Conservation (phyloP, 2,797 vertebrate species). For the Acrossocheilus fasciatus region DNA sequence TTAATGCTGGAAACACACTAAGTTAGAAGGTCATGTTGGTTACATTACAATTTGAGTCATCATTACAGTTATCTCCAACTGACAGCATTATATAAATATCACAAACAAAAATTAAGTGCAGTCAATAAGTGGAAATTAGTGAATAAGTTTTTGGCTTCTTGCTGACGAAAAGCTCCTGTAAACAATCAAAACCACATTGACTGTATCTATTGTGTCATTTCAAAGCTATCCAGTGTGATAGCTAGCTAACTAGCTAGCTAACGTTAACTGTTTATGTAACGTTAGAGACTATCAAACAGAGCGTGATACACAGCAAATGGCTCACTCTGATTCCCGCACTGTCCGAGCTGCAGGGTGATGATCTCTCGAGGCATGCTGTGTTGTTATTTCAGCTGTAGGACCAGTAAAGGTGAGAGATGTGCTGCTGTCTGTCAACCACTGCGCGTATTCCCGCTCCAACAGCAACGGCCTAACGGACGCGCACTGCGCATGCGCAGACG, state of each 20-base stretch:
- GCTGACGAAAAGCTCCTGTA: neutral
- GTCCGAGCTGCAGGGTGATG: slow-evolving; percentile 95
- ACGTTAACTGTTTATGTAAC: neutral
- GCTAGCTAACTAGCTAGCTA: slow-evolving; percentile 23
- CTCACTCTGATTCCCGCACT: slow-evolving; percentile 97
- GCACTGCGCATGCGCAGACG: slow-evolving; percentile 26
- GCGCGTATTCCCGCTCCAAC: slow-evolving; percentile 36
- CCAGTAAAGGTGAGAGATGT: slow-evolving; percentile 1
- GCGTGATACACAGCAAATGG: neutral
- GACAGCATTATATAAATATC: neutral
- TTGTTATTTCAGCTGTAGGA: neutral
- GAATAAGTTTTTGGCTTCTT: neutral
- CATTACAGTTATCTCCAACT: neutral
- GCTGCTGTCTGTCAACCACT: slow-evolving; percentile 11
- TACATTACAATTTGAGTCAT: neutral
- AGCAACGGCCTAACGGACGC: slow-evolving; percentile 18
- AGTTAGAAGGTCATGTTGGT: neutral
- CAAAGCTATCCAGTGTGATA: neutral
- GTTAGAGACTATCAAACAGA: neutral
- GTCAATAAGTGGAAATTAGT: neutral
- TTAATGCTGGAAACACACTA: neutral
- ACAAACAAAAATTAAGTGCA: neutral
- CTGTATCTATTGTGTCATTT: neutral
- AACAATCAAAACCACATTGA: neutral
- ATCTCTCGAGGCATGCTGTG: slow-evolving; percentile 92